Evolutionary conservation across 1,140 invertebrate species (phyloP), one percentile per base, ranked within the genome.

Genomic region (Eupristina koningsbergeri): DNA sequence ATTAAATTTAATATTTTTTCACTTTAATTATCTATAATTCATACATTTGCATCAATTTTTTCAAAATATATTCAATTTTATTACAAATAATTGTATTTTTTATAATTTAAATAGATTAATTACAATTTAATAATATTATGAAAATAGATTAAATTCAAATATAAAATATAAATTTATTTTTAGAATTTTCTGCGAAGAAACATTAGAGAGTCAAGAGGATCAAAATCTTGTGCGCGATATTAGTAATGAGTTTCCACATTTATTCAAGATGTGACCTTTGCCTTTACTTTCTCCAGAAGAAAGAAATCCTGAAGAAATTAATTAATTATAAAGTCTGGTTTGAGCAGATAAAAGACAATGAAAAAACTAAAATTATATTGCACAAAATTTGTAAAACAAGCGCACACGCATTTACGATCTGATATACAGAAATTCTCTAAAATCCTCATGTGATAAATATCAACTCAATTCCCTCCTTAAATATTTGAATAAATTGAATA

Each of bases 131-230:
- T 45, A 45, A 45, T 6, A 45, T 45, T 45, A n/a, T n/a, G n/a
- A n/a, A 45, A 45, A 45, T 45, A 5, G 41, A 7, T 45, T 45
- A 45, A 45, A 64, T n/a, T n/a, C n/a, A n/a, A 5, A 47, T 19
- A 8, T 58, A 26, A 39, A 81, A 71, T 53, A 31, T 26, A 6
- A 19, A 79, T 67, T 85, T 71, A 50, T 71, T 86, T 83, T 7
- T 63, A 92, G 96, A 76, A 97, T 97, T 89, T 96, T 97, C 88
- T 96, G 96, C 87, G 96, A 97, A 88, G 96, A 97, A 89, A 94
- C 94, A 6, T 93, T 94, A 22, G 93, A 93, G 80, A 96, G 96
- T 88, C 93, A 94, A 82, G 93, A 93, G 34, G 96, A 97, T 90
- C 96, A 97, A 88, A 93, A 94, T 85, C 92, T 96, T 58, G 95